phyloP scores from a whole-genome alignment of 2,888 invertebrate species.

The Zonitis immaculata region DNA sequence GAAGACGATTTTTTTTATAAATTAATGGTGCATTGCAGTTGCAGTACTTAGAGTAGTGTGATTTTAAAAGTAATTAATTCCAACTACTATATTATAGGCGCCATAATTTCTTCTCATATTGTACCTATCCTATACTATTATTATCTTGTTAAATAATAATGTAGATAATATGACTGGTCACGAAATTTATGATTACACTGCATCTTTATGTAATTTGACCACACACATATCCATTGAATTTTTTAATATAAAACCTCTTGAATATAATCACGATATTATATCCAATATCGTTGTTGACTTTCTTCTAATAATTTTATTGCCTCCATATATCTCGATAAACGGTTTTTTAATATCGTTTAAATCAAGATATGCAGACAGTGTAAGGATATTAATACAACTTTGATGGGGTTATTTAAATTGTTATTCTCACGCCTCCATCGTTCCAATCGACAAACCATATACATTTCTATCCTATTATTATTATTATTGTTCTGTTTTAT shows the following conservation, averaged over 20 bases:
- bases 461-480: too few species aligned
- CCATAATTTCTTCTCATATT: neutral
- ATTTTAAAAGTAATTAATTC: neutral
- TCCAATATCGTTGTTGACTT: neutral
- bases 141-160: neutral
- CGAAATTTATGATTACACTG: neutral
- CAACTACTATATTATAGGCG: too few species aligned
- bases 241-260: too few species aligned
- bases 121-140: neutral
- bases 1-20: neutral
- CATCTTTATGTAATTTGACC: neutral
- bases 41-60: neutral
- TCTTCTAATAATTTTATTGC: constrained; percentile 18
- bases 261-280: neutral
- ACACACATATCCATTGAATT: neutral
- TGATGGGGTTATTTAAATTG: constrained; percentile 18
- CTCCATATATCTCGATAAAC: constrained; percentile 12
- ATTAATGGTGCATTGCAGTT: constrained; percentile 1
- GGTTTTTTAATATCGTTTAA: constrained; percentile 22
- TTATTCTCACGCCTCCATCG: constrained; percentile 12
- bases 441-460: too few species aligned
- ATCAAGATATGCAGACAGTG: constrained; percentile 19
- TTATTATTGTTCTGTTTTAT: neutral
- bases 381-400: constrained; percentile 18
- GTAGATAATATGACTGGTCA: neutral